phyloP scores from a whole-genome alignment of 2,113 vertebrate species.

The Oreotrochilus melanogaster region DNA sequence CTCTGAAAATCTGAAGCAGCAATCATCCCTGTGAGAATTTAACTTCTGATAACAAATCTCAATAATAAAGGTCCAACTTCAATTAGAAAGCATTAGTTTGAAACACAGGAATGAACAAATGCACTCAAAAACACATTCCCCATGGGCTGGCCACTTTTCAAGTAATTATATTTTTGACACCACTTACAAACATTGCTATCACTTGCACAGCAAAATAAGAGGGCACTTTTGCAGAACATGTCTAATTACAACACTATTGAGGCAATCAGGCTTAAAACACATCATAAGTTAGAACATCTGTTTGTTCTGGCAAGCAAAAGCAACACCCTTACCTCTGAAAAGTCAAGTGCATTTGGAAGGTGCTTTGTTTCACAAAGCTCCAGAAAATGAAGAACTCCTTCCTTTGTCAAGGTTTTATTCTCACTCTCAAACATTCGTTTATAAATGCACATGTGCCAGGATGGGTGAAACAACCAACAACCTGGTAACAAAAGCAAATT shows the following conservation, averaged over 20 bases:
- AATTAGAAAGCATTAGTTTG: background rate
- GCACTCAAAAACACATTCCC: background rate
- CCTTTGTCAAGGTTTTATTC: slow-evolving; percentile 90
- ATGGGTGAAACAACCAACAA: slow-evolving; percentile 85
- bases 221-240: background rate
- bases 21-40: background rate
- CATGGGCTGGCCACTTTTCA: background rate
- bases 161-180: background rate
- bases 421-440: slow-evolving; percentile 96
- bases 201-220: background rate
- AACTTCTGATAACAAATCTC: background rate
- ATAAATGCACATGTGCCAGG: slow-evolving; percentile 93
- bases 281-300: background rate
- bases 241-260: background rate
- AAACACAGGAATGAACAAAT: background rate
- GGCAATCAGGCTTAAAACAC: background rate
- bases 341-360: slow-evolving; percentile 79
- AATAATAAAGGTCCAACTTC: background rate
- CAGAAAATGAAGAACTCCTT: slow-evolving; percentile 89
- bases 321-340: slow-evolving; percentile 84
- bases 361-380: slow-evolving; percentile 81
- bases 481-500: slow-evolving; percentile 52
- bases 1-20: background rate
- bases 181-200: background rate
- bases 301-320: background rate